Percentiles rank a stretch among this genome's conserved stretches.
Conservation (phyloP, 2,888 invertebrate genomes). For the Leptopilina syphax region DNA sequence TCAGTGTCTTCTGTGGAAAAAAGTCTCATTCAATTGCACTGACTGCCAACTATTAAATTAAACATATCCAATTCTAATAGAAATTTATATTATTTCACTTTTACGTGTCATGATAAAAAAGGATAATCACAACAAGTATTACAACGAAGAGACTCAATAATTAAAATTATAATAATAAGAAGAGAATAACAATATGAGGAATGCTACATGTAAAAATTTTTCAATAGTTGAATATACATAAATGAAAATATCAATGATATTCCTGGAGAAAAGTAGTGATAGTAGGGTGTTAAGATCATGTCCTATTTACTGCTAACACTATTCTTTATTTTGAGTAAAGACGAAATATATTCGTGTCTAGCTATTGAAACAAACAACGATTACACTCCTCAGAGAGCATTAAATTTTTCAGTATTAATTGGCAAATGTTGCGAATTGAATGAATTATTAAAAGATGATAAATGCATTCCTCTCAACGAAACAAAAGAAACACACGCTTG, state of each 20-base stretch:
- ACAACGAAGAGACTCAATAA: background rate
- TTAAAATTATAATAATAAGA: background rate
- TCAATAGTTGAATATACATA: background rate
- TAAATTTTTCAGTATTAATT: constrained; percentile 78
- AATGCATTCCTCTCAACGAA: constrained; percentile 82
- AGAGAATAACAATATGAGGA: background rate
- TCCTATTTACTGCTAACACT: constrained; percentile 39
- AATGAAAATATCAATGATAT: constrained; percentile 21
- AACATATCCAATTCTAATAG: too few species aligned
- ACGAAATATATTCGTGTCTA: constrained; percentile 19
- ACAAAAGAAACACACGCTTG: constrained; percentile 68
- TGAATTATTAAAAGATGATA: constrained; percentile 84
- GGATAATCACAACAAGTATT: too few species aligned
- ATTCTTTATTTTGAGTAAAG: constrained; percentile 37
- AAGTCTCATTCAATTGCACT: too few species aligned
- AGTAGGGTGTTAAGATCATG: constrained; percentile 37
- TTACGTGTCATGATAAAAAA: too few species aligned
- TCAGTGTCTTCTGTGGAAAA: too few species aligned
- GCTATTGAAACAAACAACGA: constrained; percentile 45
- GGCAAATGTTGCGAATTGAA: constrained; percentile 89
- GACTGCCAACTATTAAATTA: too few species aligned
- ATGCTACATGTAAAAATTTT: background rate
- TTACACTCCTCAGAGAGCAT: constrained; percentile 42
- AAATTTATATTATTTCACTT: too few species aligned
- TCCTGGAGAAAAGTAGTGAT: constrained; percentile 5